Conservation (phyloP, 1,140 invertebrate species). For the Armadillidium nasatum region DNA sequence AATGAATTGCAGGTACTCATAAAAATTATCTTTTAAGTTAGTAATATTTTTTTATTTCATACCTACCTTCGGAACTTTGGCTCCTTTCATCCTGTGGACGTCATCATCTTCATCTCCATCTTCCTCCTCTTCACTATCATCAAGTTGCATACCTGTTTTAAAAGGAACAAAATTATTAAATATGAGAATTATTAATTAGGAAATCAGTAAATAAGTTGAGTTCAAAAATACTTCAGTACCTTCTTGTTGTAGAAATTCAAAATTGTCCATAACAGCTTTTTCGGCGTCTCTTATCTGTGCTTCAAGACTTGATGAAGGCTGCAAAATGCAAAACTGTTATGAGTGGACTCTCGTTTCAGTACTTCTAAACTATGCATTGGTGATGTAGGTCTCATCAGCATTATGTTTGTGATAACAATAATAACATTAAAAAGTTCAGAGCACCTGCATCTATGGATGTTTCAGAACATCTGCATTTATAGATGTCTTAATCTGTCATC, state of each 20-base stretch:
- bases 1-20: too few species aligned
- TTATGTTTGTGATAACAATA: too few species aligned
- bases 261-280: conserved; percentile 90
- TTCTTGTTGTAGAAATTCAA: conserved; percentile 80
- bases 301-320: conserved; percentile 50
- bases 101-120: conserved; percentile 57
- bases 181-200: not conserved
- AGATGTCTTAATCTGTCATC: too few species aligned
- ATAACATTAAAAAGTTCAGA: too few species aligned
- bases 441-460: too few species aligned
- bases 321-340: conserved; percentile 43
- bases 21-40: too few species aligned
- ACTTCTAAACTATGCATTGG: too few species aligned
- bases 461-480: too few species aligned
- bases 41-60: not conserved
- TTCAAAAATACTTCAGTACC: conserved; percentile 55
- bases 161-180: not conserved
- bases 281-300: conserved; percentile 73
- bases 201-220: not conserved
- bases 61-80: conserved; percentile 26
- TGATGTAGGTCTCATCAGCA: too few species aligned
- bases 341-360: conserved; percentile 1
- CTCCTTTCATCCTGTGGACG: conserved; percentile 51
- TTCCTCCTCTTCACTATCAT: conserved; percentile 71
- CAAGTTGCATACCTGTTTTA: conserved; percentile 74